These are phyloP conservation scores for Nymphicus hollandicus DNA, from an alignment of 2,113 vertebrate species.

Conservation along the genomic window DNA sequence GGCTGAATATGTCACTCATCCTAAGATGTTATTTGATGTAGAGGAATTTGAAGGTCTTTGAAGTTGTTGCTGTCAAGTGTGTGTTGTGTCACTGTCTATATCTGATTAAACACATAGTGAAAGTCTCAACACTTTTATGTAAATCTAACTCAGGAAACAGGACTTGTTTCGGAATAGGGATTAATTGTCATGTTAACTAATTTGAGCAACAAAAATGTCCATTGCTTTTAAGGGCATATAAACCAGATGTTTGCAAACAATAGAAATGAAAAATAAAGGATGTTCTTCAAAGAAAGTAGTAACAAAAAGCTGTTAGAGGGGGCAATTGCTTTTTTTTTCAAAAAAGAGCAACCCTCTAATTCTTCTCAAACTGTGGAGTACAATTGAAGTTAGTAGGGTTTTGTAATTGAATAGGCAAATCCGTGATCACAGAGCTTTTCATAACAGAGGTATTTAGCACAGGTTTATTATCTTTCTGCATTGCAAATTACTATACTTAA, in stretches of 20 bases:
- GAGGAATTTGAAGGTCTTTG: constrained; percentile 54
- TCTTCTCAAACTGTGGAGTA: neutral
- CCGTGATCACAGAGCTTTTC: neutral
- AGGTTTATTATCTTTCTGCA: neutral
- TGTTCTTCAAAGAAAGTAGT: neutral
- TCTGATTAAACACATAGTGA: neutral
- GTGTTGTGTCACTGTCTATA: constrained; percentile 13
- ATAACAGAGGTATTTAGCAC: neutral
- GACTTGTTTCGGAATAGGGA: neutral
- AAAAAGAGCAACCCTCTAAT: neutral
- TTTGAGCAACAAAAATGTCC: neutral
- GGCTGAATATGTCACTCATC: constrained; percentile 1
- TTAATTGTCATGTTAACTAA: neutral
- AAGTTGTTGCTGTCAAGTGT: constrained; percentile 51
- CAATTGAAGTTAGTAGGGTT: neutral
- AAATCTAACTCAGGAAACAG: neutral
- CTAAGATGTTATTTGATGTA: constrained; percentile 56
- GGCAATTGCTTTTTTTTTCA: neutral
- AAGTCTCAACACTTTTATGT: neutral
- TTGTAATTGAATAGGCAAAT: neutral
- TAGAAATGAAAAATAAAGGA: neutral
- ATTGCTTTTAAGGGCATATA: constrained; percentile 7
- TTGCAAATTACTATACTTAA: neutral
- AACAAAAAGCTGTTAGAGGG: neutral
- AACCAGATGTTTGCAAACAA: neutral